These are phyloP conservation scores for Galeopsomyia nigrocyanea DNA, from an alignment of 2,888 invertebrate species.

Conservation along the genomic window DNA sequence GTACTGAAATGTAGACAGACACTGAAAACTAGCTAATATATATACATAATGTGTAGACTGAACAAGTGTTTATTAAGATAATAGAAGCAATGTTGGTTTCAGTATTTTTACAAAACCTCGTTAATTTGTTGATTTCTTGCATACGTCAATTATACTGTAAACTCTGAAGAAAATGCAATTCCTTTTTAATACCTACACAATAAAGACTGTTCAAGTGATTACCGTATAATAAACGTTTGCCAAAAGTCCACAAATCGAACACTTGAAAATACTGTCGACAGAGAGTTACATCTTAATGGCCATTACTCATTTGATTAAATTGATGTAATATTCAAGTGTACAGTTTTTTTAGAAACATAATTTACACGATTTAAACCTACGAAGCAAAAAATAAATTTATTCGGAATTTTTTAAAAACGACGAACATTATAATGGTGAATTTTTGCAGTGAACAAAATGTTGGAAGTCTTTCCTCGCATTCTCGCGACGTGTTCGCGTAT, in stretches of 20 bases:
- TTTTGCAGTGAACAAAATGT: constrained; percentile 33
- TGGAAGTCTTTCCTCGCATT: constrained; percentile 43
- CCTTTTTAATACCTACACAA: constrained; percentile 44
- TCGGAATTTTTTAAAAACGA: constrained; percentile 19
- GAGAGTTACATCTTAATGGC: constrained; percentile 27
- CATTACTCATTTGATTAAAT: constrained; percentile 22
- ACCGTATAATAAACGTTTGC: constrained; percentile 37
- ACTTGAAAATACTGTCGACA: constrained; percentile 30
- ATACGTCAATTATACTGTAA: constrained; percentile 30
- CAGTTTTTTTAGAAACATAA: constrained; percentile 33
- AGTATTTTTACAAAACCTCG: constrained; percentile 33
- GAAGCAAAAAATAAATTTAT: constrained; percentile 33
- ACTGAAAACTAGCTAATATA: constrained; percentile 40
- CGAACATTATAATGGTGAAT: constrained; percentile 17
- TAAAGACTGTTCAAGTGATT: constrained; percentile 45
- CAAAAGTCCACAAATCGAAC: constrained; percentile 15
- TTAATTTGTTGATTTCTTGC: constrained; percentile 19
- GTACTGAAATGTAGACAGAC: constrained; percentile 42
- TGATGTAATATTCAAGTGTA: constrained; percentile 23
- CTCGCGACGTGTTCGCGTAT: constrained; percentile 30
- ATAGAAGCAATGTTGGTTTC: constrained; percentile 23
- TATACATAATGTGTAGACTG: constrained; percentile 41
- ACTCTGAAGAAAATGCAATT: constrained; percentile 32
- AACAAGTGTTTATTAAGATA: constrained; percentile 39
- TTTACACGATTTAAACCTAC: constrained; percentile 26